Evolutionary conservation across 1,140 invertebrate genomes (phyloP), one percentile per base, ranked within the genome.

Genomic region (Steinernema feltiae): DNA sequence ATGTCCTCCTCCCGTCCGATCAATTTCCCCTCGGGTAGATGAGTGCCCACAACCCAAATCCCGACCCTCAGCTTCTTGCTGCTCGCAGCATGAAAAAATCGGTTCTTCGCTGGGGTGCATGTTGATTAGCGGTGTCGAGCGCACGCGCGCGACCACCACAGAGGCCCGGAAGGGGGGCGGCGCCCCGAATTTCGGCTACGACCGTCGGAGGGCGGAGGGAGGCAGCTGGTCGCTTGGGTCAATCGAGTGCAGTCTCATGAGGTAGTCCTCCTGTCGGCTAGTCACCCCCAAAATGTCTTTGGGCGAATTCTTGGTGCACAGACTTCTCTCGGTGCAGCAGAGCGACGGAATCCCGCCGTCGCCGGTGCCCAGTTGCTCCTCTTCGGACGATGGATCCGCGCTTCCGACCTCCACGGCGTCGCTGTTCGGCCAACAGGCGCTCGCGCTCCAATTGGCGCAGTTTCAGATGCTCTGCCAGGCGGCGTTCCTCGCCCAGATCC

Each of bases 401-500:
- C 15, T 21, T 27, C 53, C 53, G 15, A 63, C 53, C 53, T 3
- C 12, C 53, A 27, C 53, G 7, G 53, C 53, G 7, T 27, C 53
- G 24, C 53, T 63, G 7, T 63, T 63, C 53, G 53, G 53, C 7
- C 53, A 15, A n/a, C 53, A 63, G 53, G 53, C 53, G 12, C 53
- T 63, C 53, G 53, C 53, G 15, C 53, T 63, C 53, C 53, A 63
- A 63, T 63, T 63, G 53, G 53, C 53, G 7, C 53, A 63, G 24
- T 46, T 46, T 46, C 41, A 46, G n/a, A 46, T 46, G 41, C 53
- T 63, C 53, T 63, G 24, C 53, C 53, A 63, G 53, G 53, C 53
- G 15, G 53, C 53, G 24, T 27, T 63, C 53, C 32, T 75, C 17
- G 69, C 69, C 30, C 74, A 75, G 17, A 70, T 75, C 30, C 74